Base-by-base conservation (phyloP, 2,888 invertebrate genomes). In the Biston stratarius region DNA sequence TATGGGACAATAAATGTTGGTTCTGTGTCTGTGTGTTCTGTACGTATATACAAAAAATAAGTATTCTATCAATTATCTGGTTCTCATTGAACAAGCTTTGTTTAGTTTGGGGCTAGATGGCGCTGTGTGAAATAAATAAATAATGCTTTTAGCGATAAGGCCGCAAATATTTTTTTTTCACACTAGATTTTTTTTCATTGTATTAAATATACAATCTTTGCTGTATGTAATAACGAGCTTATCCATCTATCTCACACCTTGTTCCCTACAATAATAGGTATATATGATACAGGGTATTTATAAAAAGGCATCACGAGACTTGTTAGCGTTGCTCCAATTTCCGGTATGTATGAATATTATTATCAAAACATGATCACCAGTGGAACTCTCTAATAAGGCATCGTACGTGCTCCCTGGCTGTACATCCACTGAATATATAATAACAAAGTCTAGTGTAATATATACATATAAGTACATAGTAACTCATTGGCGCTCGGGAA, bases 291-390 rank as follows among this genome's bases (percentile, higher is more conserved):
- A 64, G 52, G 38, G 14, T 58, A 58, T 9, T 36, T 48, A 33
- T 40, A 64, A 53, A 47, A 47, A 61, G 55, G 58, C 42, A 55
- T 60, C 55, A 59, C 42, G 61, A 56, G 49, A 66, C 49, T 61
- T 66, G 52, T 61, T 12, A 64, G 45, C 33, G 38, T 36, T 51
- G 38, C 52, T 61, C 48, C 24, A 57, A 57, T 61, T 56, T 67
- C 67, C 62, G 62, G 58, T 62, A 15, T 12, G 45, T 57, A 44
- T 45, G 40, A 58, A 15, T 47, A 38, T 49, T 66, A 62, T 67
- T 67, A 67, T 67, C 59, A 67, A 67, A 68, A 68, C 63, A 68
- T 47, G 52, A 66, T 60, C 55, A 51, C 49, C 55, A 60, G 63
- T 63, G 63, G 55, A 68, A 68, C 56, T 10, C 15, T 68, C 63